phyloP scores from a whole-genome alignment of 2,113 vertebrate genomes.

The Phaethornis superciliosus region DNA sequence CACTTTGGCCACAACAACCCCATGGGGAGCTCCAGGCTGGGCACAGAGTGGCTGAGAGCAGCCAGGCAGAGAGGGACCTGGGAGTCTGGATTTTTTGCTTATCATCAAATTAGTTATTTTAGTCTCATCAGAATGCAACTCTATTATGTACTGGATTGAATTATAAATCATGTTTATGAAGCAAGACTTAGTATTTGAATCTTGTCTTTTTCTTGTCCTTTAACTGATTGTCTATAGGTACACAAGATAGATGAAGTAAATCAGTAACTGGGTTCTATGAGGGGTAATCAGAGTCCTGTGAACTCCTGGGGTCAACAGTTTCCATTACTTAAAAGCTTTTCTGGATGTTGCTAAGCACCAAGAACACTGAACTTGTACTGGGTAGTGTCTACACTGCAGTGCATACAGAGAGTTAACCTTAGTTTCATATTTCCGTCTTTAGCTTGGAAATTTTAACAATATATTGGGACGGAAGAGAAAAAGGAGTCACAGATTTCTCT shows the following conservation, averaged over 20 bases:
- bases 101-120: background rate
- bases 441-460: background rate
- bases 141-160: background rate
- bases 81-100: no score
- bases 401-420: background rate
- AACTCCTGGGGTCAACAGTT: background rate
- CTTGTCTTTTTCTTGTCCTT: background rate
- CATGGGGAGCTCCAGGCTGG: no score
- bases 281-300: background rate
- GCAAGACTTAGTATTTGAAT: background rate
- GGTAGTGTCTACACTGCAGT: background rate
- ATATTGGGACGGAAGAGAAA: background rate
- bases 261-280: background rate
- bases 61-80: no score
- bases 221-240: background rate
- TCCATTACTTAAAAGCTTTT: background rate
- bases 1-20: no score
- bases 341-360: background rate
- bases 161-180: background rate
- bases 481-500: fast-evolving
- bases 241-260: background rate
- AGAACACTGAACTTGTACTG: background rate
- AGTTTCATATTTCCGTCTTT: background rate
- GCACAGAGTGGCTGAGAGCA: no score
- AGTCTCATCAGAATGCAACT: background rate